These are phyloP conservation scores for Campoplex capitator DNA, from an alignment of 2,888 invertebrate species.

Conservation along the genomic window DNA sequence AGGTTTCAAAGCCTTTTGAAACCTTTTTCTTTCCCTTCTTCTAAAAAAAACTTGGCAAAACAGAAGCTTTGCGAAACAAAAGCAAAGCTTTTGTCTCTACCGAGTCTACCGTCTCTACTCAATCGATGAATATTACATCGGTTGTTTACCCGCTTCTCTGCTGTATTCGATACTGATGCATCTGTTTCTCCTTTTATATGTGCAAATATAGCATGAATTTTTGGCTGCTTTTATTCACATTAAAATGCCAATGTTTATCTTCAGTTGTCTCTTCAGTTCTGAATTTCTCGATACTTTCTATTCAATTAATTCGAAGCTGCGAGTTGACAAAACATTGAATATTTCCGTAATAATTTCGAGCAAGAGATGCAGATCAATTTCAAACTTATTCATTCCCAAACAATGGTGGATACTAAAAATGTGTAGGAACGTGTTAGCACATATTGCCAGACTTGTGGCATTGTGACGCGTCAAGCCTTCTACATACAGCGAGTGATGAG, in stretches of 20 bases:
- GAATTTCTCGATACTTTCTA: background rate
- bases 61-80: too few species aligned
- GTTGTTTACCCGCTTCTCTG: background rate
- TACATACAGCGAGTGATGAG: background rate
- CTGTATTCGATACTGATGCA: background rate
- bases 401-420: background rate
- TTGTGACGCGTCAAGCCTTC: background rate
- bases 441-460: background rate
- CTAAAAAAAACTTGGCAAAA: background rate
- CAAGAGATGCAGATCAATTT: background rate
- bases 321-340: background rate
- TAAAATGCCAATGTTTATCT: background rate
- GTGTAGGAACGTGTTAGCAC: too few species aligned
- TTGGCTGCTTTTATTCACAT: background rate
- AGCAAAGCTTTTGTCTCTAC: background rate
- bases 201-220: background rate
- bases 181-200: background rate
- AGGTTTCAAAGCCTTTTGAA: background rate
- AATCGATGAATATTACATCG: background rate
- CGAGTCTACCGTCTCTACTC: background rate
- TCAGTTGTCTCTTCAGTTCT: background rate
- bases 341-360: background rate
- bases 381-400: background rate
- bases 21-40: background rate
- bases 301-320: background rate